Conservation (phyloP, 1,140 invertebrate genomes). For the Zaprionus camerounensis region DNA sequence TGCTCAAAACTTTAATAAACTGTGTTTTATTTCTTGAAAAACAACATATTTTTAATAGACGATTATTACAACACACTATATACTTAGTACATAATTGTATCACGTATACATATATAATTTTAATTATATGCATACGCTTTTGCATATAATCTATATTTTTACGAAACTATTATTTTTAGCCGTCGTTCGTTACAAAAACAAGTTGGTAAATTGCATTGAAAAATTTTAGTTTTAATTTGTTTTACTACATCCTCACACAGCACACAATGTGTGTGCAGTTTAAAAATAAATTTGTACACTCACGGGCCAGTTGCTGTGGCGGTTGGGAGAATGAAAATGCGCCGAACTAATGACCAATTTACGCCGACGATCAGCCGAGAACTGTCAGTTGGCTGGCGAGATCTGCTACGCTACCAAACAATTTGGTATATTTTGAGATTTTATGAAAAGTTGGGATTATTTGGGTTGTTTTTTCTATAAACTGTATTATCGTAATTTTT, state of each 20-base stretch:
- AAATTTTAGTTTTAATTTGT: not conserved
- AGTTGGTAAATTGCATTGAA: conserved; percentile 1
- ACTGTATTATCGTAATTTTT: too few relatives aligned
- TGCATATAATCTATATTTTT: conserved; percentile 25
- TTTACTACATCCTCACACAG: conserved; percentile 46
- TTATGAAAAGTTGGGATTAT: not conserved
- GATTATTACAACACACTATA: conserved; percentile 58
- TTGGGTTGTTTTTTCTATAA: not conserved
- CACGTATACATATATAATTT: not conserved
- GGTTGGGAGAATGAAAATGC: conserved; percentile 35
- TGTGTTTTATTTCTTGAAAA: not conserved
- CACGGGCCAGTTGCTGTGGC: conserved; percentile 61
- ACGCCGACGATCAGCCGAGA: conserved; percentile 81
- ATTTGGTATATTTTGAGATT: conserved; percentile 21
- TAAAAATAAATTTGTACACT: conserved; percentile 80
- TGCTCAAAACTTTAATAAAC: conserved; percentile 7
- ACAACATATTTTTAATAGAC: not conserved
- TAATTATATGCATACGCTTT: conserved; percentile 19
- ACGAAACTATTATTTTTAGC: conserved; percentile 28
- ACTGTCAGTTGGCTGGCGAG: conserved; percentile 62
- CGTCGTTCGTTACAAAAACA: not conserved
- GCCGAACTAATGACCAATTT: conserved; percentile 54
- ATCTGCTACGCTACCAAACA: conserved; percentile 8
- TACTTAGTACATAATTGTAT: conserved; percentile 40
- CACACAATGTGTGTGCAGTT: conserved; percentile 61